phyloP scores from a whole-genome alignment of 2,888 invertebrate species.

The Cataglyphis altisquamis region DNA sequence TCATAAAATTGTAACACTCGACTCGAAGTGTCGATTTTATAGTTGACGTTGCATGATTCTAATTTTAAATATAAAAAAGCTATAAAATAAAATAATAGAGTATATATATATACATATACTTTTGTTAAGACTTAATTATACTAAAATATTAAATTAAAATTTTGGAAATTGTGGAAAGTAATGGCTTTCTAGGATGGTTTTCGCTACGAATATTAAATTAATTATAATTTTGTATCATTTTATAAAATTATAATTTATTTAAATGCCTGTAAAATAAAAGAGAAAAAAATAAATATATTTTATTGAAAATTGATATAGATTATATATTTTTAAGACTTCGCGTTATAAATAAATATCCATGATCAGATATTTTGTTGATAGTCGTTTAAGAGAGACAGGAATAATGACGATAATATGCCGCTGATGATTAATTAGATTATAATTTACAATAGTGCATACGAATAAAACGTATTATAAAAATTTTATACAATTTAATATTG shows the following conservation, averaged over 20 bases:
- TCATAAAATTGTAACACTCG: slow-evolving; percentile 53
- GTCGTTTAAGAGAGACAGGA: slow-evolving; percentile 58
- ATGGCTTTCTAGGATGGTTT: neutral
- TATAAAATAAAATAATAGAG: slow-evolving; percentile 2
- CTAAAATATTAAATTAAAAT: neutral
- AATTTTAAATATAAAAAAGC: neutral
- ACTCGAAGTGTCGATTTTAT: slow-evolving; percentile 14
- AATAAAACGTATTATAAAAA: slow-evolving; percentile 1
- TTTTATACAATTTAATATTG: slow-evolving; percentile 20
- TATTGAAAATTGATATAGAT: slow-evolving; percentile 66
- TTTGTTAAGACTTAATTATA: neutral
- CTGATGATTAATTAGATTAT: slow-evolving; percentile 21
- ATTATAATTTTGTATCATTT: neutral
- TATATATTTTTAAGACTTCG: slow-evolving; percentile 57
- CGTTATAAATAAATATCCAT: slow-evolving; percentile 70
- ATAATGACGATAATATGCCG: slow-evolving; percentile 45
- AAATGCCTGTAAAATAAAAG: neutral
- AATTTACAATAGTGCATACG: slow-evolving; percentile 30
- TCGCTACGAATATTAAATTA: neutral
- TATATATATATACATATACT: neutral
- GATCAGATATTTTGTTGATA: slow-evolving; percentile 56
- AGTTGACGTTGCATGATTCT: slow-evolving; percentile 47
- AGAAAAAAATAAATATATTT: slow-evolving; percentile 33
- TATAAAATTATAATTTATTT: slow-evolving; percentile 7
- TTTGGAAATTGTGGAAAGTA: neutral